Evolutionary conservation across 2,797 vertebrate species (phyloP).

Genomic region (Ciconia nigra): DNA sequence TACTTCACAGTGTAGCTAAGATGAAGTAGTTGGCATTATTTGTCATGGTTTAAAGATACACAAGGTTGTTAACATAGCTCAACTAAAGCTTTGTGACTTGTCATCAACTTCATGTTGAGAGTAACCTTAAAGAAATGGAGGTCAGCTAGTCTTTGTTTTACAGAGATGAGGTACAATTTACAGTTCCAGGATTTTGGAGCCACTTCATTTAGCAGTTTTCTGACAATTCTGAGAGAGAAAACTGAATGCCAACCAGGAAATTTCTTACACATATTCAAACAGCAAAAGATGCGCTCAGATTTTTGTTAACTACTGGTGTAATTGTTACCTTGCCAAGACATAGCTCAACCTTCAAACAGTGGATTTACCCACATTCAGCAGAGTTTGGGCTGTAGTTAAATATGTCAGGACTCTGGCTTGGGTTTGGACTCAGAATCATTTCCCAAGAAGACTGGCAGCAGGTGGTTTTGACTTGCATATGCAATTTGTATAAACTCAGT

Average conservation of each 20-base stretch:
- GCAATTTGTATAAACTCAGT: background rate
- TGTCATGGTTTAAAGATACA: background rate
- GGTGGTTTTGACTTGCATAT: background rate
- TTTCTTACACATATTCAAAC: background rate
- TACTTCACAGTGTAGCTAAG: background rate
- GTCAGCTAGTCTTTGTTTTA: background rate
- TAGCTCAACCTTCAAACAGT: background rate
- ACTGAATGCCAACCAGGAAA: background rate
- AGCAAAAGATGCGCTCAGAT: accelerated
- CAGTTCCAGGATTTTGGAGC: background rate
- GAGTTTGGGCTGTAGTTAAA: background rate
- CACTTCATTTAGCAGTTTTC: background rate
- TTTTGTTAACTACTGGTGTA: background rate
- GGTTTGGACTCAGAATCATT: background rate
- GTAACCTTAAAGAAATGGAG: background rate
- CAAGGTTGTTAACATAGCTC: background rate
- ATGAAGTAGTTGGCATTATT: background rate
- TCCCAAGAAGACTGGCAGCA: background rate
- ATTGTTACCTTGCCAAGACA: background rate
- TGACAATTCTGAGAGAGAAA: background rate
- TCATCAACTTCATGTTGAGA: background rate
- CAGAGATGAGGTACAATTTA: background rate
- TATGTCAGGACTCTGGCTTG: background rate
- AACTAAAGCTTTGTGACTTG: background rate
- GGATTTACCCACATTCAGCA: background rate